Evolutionary conservation across 1,140 invertebrate species (phyloP).

Genomic region (Sweltsa coloradensis): DNA sequence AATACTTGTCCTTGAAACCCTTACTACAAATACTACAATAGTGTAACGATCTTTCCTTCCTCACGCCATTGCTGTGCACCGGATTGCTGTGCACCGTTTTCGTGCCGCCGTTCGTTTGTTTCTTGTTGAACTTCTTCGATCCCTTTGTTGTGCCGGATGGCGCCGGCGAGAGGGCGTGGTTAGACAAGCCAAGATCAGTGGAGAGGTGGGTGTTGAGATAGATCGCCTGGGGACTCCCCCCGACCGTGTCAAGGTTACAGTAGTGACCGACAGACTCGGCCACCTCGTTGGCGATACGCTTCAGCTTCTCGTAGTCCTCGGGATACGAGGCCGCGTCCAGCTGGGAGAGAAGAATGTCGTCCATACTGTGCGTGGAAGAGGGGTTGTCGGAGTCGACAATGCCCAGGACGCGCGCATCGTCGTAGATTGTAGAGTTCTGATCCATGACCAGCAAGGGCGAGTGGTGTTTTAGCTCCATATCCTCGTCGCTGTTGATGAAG

Average conservation of each 20-base stretch:
- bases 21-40: constrained; percentile 87
- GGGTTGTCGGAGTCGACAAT: constrained; percentile 19
- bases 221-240: no score
- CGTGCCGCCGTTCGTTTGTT: constrained; percentile 9
- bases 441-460: no score
- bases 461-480: no score
- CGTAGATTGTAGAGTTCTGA: constrained; percentile 27
- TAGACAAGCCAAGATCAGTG: constrained; percentile 18
- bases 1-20: constrained; percentile 88
- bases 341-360: constrained; percentile 24
- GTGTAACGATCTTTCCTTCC: constrained; percentile 75
- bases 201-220: background rate
- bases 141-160: constrained; percentile 9
- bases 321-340: constrained; percentile 37
- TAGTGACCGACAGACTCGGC: constrained; percentile 29
- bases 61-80: constrained; percentile 18
- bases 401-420: constrained; percentile 7
- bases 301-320: constrained; percentile 60
- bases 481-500: background rate
- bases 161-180: constrained; percentile 18
- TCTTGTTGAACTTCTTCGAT: constrained; percentile 20
- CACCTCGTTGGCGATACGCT: constrained; percentile 30
- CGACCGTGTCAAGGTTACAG: constrained; percentile 37
- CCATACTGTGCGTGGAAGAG: constrained; percentile 22
- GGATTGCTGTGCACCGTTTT: constrained; percentile 5